Evolutionary conservation across 2,113 vertebrate genomes (phyloP).

Genomic region (Saimiri boliviensis): DNA sequence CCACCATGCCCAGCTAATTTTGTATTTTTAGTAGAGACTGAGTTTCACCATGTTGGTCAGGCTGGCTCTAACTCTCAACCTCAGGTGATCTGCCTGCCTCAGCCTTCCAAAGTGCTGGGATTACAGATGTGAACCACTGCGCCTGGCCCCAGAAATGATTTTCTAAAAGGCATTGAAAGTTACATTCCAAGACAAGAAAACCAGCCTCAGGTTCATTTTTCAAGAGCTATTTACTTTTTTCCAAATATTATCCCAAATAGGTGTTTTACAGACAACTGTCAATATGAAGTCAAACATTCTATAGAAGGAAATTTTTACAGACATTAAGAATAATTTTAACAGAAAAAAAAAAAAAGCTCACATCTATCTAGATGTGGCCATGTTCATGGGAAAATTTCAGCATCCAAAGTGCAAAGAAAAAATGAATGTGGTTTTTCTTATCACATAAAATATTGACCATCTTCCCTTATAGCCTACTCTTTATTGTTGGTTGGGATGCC

Average conservation of each 20-base stretch:
- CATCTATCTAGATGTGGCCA: slow-evolving; percentile 32
- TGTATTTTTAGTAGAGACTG: no score
- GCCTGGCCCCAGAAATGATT: background rate
- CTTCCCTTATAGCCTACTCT: slow-evolving; percentile 51
- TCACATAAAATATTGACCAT: slow-evolving; percentile 57
- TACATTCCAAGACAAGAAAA: slow-evolving; percentile 53
- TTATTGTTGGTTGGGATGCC: slow-evolving; percentile 28
- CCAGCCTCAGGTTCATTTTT: slow-evolving; percentile 24
- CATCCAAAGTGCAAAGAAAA: slow-evolving; percentile 73
- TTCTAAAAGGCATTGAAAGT: slow-evolving; percentile 15
- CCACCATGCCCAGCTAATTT: no score
- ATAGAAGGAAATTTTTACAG: slow-evolving; percentile 59
- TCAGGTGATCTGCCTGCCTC: no score
- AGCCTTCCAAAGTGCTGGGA: no score
- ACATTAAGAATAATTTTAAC: slow-evolving; percentile 54
- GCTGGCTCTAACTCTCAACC: no score
- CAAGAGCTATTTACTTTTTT: slow-evolving; percentile 74
- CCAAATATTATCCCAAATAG: slow-evolving; percentile 62
- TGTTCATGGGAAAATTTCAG: slow-evolving; percentile 44
- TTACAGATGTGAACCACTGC: no score
- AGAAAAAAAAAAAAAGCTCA: slow-evolving; percentile 30
- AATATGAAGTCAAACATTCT: slow-evolving; percentile 32
- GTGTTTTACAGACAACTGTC: slow-evolving; percentile 55
- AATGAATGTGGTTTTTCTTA: slow-evolving; percentile 50
- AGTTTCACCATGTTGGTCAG: no score